Percentiles rank a stretch among this genome's conserved stretches.
Conservation (phyloP, 2,113 vertebrate genomes). For the Lasiurus borealis region DNA sequence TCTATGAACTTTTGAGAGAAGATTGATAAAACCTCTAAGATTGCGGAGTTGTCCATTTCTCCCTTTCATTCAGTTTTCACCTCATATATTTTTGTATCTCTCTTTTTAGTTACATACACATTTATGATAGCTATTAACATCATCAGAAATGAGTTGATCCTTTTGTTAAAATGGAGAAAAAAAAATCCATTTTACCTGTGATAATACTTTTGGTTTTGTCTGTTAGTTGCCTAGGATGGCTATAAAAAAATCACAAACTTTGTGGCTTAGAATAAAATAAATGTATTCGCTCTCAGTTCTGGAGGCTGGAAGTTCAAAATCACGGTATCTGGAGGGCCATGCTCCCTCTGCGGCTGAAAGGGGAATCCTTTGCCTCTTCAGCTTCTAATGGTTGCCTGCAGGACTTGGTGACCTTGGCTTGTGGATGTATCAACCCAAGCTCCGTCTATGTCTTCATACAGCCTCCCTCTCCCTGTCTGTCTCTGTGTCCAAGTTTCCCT, state of each 20-base stretch:
- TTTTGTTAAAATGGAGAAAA: constrained; percentile 18
- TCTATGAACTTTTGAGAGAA: not conserved
- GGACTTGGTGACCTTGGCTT: not conserved
- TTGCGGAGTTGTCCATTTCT: not conserved
- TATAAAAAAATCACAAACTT: not conserved
- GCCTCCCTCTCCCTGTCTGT: not conserved
- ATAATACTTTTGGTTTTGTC: not conserved
- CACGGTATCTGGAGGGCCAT: not conserved
- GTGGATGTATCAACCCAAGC: not conserved
- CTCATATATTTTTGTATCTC: not conserved
- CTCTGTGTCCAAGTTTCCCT: not conserved
- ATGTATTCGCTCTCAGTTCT: not conserved
- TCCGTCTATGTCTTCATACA: not conserved
- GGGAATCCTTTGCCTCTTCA: not conserved
- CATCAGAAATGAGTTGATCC: not conserved
- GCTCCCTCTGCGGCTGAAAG: not conserved
- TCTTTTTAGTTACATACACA: not conserved
- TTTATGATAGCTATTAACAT: not conserved
- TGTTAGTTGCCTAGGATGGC: not conserved
- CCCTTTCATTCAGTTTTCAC: not conserved
- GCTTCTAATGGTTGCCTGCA: not conserved
- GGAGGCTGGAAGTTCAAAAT: not conserved
- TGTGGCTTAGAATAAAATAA: not conserved
- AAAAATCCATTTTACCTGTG: not conserved
- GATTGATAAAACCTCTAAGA: not conserved